Conservation (phyloP, 2,888 invertebrate genomes). For the Drosophila cognata region DNA sequence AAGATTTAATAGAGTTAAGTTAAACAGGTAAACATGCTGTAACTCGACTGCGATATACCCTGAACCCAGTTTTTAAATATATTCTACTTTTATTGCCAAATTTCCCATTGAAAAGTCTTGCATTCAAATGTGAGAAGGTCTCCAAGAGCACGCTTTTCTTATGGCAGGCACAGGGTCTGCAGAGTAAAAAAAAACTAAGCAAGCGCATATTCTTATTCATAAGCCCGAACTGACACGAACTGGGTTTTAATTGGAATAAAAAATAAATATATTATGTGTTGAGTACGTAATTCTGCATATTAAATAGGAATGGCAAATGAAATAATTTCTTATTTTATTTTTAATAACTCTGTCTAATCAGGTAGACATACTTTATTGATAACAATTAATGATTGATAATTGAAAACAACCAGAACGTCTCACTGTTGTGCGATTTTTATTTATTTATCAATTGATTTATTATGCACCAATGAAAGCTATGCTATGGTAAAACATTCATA, state of each 20-base stretch:
- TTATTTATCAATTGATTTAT: slow-evolving; percentile 57
- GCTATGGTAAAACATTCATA: slow-evolving; percentile 58
- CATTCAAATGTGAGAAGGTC: no score
- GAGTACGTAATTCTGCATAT: neutral
- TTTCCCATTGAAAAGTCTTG: no score
- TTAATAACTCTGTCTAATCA: neutral
- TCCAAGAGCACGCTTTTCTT: no score
- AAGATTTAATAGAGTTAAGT: neutral
- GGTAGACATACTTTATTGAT: neutral
- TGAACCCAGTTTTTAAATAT: no score
- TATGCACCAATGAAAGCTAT: slow-evolving; percentile 56
- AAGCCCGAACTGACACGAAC: no score
- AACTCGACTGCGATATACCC: no score
- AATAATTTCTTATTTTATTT: neutral
- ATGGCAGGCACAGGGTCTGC: no score
- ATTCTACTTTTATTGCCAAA: no score
- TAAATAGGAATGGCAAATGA: neutral
- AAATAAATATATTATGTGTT: neutral
- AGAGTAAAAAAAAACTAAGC: no score
- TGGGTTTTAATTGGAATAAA: neutral
- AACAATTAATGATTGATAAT: slow-evolving; percentile 26
- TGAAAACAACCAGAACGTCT: neutral
- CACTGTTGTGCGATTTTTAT: slow-evolving; percentile 14
- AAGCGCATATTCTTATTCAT: no score
- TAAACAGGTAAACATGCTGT: neutral